Evolutionary conservation across 2,113 vertebrate species (phyloP), one percentile per base, ranked within the genome.

Genomic region (Pelodiscus sinensis): DNA sequence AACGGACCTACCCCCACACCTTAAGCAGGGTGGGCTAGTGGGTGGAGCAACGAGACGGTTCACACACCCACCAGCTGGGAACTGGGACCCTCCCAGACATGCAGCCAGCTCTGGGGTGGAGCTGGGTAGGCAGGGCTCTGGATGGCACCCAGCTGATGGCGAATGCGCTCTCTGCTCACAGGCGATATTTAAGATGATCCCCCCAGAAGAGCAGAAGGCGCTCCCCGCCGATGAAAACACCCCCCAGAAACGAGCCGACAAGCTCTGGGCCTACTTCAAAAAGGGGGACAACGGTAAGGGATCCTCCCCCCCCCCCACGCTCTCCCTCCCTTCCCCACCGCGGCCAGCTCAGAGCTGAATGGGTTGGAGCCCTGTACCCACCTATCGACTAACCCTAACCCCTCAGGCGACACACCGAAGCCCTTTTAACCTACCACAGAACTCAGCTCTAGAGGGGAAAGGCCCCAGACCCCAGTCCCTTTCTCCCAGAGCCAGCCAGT

Each of bases 111-210:
- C n/a, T 38, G 68, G 68, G 31, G 21, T 19, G n/a, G 13, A 3
- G 31, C 9, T 44, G 4, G 52, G n/a, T 35, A n/a, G 9, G 27
- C 25, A 2, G 27, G 11, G 3, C 60, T n/a, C n/a, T n/a, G n/a
- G n/a, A n/a, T n/a, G 22, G 68, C 11, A 6, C 10, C 15, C 57
- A 29, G 5, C 71, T 24, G 35, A 22, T 35, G 35, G 71, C 19
- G 8, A 19, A n/a, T 9, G 6, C 29, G 19, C 5, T 75, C 52
- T 16, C 52, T 83, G 10, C 73, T 52, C 11, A 3, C 83, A 96
- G 95, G 95, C 96, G 8, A 95, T 96, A 71, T 96, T 96, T 60
- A 96, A 93, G 92, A 90, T 96, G 94, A 96, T 96, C 38, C 94
- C 96, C 62, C 51, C 52, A 16, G 83, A 95, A 85, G 96, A 96